Evolutionary conservation across 2,888 invertebrate species (phyloP), one percentile per base, ranked within the genome.

Genomic region (Lingula anatina): DNA sequence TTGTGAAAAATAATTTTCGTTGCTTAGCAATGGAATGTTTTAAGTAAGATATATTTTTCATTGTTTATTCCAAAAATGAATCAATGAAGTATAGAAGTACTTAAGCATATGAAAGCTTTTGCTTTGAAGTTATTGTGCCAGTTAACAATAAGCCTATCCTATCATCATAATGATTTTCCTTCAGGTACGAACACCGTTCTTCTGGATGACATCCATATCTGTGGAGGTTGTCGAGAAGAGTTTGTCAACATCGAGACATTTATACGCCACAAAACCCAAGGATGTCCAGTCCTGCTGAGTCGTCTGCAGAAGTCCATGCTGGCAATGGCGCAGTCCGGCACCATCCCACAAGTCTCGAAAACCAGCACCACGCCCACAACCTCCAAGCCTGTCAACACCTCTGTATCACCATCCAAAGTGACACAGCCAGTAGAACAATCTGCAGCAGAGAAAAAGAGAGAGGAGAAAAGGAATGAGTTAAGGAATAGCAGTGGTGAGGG

Each of bases 181-280:
- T n/a, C n/a, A n/a, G n/a, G n/a, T n/a, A n/a, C n/a, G n/a, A n/a
- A n/a, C n/a, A n/a, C n/a, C n/a, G n/a, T n/a, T n/a, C n/a, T n/a
- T n/a, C n/a, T n/a, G n/a, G n/a, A n/a, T 31, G 69, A 69, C 47
- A 57, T 65, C 27, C 70, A 70, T 46, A 70, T 70, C 24, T 70
- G 70, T 60, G 70, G 70, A 20, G 53, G 55, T 9, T 70, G 70
- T 49, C 54, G 57, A n/a, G 50, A 58, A 15, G 60, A 66, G 49
- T 68, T 66, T 47, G 57, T 57, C 50, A 59, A 64, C 55, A 59
- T 67, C 5, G 57, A 56, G 5, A 44, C 57, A 24, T 68, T 68
- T 44, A 51, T 68, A 39, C 44, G 57, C 5, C 70, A 70, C 59
- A 70, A 70, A 48, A 59, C 58, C 21, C 50, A 51, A 25, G 52